Conservation (phyloP, 2,888 invertebrate genomes). For the Linyphia triangularis region DNA sequence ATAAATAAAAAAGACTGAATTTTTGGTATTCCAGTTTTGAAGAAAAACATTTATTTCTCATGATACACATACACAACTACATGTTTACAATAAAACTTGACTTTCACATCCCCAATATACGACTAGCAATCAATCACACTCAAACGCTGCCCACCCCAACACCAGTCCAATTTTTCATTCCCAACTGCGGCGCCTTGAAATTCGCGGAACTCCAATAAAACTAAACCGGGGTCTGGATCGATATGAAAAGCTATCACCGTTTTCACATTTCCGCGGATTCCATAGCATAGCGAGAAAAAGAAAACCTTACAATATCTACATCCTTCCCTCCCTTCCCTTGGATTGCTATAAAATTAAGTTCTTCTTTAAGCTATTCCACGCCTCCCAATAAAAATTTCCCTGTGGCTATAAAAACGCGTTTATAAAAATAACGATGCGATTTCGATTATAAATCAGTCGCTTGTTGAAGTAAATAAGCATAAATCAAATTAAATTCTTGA, state of each 20-base stretch:
- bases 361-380: constrained; percentile 5
- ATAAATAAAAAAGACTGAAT: not conserved
- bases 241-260: constrained; percentile 14
- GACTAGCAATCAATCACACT: constrained; percentile 20
- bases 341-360: constrained; percentile 33
- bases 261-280: constrained; percentile 5
- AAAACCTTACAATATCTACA: constrained; percentile 18
- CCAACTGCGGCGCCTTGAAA: constrained; percentile 3
- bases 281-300: not conserved
- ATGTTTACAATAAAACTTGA: constrained; percentile 3
- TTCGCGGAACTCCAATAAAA: constrained; percentile 42
- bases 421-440: constrained; percentile 39
- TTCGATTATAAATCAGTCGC: constrained; percentile 67
- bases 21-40: not conserved
- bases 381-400: constrained; percentile 9
- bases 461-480: constrained; percentile 65
- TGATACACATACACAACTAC: not conserved
- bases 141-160: constrained; percentile 13
- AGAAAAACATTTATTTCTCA: not conserved
- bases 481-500: constrained; percentile 41
- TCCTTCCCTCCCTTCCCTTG: not conserved
- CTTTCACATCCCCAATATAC: not conserved
- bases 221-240: constrained; percentile 24
- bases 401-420: not conserved
- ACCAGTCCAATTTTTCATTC: not conserved